Conservation (phyloP, 2,797 vertebrate genomes). For the Gymnopithys bicolor region DNA sequence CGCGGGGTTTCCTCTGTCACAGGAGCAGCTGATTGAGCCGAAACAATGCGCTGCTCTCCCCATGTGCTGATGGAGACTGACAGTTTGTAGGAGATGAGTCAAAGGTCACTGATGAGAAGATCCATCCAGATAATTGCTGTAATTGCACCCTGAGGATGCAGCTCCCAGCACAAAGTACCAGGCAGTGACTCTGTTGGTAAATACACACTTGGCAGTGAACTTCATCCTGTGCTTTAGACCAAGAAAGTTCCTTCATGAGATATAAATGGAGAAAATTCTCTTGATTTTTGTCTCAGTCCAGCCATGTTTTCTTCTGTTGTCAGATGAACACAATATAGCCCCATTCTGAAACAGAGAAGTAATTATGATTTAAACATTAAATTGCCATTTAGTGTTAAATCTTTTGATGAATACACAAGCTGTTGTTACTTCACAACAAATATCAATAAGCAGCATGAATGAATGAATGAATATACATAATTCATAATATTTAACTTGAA, state of each 20-base stretch:
- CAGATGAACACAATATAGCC: neutral
- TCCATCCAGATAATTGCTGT: conserved; percentile 63
- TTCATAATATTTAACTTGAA: neutral
- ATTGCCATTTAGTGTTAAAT: neutral
- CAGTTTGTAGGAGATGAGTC: conserved; percentile 28
- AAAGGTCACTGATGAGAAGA: conserved; percentile 67
- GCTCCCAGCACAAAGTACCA: neutral
- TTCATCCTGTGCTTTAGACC: neutral
- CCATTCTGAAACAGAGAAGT: neutral
- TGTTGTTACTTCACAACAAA: conserved; percentile 14
- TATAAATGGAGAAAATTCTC: neutral
- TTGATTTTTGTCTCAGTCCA: neutral
- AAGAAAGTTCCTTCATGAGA: neutral
- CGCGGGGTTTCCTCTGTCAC: neutral
- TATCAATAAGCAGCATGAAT: neutral
- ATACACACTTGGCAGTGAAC: neutral
- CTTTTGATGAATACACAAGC: neutral
- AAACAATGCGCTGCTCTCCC: neutral
- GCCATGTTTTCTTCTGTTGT: neutral
- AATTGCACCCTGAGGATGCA: conserved; percentile 60
- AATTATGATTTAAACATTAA: neutral
- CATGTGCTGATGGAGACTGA: conserved; percentile 34
- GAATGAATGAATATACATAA: neutral
- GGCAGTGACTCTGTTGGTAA: neutral
- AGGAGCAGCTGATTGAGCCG: neutral